Evolutionary conservation across 2,888 invertebrate species (phyloP), one percentile per base, ranked within the genome.

Genomic region (Xanthorhoe spadicearia): DNA sequence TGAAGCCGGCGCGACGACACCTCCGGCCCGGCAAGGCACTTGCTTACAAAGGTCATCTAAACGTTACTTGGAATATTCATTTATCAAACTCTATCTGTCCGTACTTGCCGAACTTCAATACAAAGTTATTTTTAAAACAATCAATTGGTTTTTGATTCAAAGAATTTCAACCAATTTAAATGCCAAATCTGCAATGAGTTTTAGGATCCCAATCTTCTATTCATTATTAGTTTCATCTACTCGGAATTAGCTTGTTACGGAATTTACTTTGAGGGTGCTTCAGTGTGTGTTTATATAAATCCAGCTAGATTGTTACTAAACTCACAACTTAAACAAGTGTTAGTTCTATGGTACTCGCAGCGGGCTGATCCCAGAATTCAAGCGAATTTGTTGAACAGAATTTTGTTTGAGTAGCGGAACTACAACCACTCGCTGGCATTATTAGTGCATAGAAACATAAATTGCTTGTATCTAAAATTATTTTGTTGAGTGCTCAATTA

Each of bases 351-450:
- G 53, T 56, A 57, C 64, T 68, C 4, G 60, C 13, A 57, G 53
- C 64, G 64, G 62, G 64, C 68, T 69, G 69, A 74, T 72, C 66
- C n/a, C n/a, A 72, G 65, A 69, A 74, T 71, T 72, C 66, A 68
- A 72, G 68, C 56, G 64, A 72, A 68, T 72, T 73, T 61, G 65
- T 55, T 59, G 52, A 68, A 65, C 65, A 23, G 50, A 61, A 59
- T 48, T n/a, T 63, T 64, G 66, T 71, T 71, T 63, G 59, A 32
- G 52, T 59, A 70, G 64, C 68, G 55, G 61, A 68, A 67, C 64
- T 68, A 57, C 46, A 63, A 13, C 38, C 38, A 43, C 38, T 43
- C 43, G 35, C 28, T 17, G 46, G 7, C 53, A 53, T 58, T 46
- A 53, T 58, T 32, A 52, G 51, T 56, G 57, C 49, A 43, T 43